Evolutionary conservation across 1,140 invertebrate species (phyloP).

Genomic region (Euwallacea fornicatus): DNA sequence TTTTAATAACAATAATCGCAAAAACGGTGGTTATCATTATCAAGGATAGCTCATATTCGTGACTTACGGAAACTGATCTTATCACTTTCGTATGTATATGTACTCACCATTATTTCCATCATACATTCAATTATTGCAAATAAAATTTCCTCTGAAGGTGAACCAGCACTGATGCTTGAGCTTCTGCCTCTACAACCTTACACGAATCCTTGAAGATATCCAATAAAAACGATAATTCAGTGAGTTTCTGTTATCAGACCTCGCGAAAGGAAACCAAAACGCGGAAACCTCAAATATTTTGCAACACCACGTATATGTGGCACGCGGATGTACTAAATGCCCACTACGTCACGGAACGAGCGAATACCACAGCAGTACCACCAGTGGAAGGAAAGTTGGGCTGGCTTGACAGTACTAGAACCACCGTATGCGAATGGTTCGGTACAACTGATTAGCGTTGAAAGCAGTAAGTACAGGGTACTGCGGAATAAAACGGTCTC

Average conservation of each 20-base stretch:
- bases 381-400: background rate
- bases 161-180: conserved; percentile 1
- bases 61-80: too few relatives aligned
- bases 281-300: background rate
- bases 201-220: too few relatives aligned
- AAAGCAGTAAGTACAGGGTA: background rate
- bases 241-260: too few relatives aligned
- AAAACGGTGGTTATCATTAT: too few relatives aligned
- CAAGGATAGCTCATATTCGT: too few relatives aligned
- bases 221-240: too few relatives aligned
- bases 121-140: conserved; percentile 12
- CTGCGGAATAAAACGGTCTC: background rate
- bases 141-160: conserved; percentile 8
- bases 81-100: background rate
- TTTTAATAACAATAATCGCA: too few relatives aligned
- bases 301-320: conserved; percentile 10
- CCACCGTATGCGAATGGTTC: background rate
- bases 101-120: conserved; percentile 20
- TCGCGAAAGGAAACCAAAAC: too few relatives aligned
- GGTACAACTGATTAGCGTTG: conserved; percentile 15
- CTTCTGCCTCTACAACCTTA: too few relatives aligned
- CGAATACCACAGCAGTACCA: conserved; percentile 13
- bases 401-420: too few relatives aligned
- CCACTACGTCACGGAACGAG: conserved; percentile 15
- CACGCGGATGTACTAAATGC: conserved; percentile 18